phyloP scores from a whole-genome alignment of 2,113 vertebrate genomes.

The Morone chrysops region DNA sequence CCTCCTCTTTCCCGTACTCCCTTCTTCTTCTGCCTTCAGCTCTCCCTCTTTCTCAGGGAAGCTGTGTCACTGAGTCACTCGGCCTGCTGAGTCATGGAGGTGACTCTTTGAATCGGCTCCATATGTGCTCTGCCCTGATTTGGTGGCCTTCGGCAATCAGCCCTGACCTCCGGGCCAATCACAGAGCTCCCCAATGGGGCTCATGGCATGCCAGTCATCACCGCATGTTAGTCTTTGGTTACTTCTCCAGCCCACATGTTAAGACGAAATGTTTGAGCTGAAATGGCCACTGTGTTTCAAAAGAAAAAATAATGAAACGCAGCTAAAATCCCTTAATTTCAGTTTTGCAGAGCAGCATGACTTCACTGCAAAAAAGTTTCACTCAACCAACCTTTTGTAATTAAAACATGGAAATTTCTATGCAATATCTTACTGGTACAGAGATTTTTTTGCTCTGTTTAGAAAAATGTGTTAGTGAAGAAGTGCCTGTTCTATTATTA shows the following conservation, averaged over 20 bases:
- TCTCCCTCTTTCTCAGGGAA: background rate
- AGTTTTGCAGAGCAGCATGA: background rate
- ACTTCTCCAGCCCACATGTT: conserved; percentile 20
- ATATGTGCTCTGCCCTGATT: conserved; percentile 60
- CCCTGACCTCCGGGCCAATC: conserved; percentile 67
- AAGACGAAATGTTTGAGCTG: background rate
- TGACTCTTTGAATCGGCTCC: conserved; percentile 73
- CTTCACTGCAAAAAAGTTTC: background rate
- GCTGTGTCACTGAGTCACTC: conserved; percentile 57
- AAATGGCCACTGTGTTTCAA: background rate
- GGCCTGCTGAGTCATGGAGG: conserved; percentile 56
- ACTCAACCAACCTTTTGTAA: background rate
- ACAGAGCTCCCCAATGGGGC: conserved; percentile 6
- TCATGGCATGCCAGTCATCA: background rate
- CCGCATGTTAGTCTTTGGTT: conserved; percentile 38
- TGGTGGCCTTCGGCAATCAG: conserved; percentile 53
- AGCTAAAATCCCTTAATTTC: background rate
- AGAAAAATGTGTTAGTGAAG: background rate
- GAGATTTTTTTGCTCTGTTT: background rate
- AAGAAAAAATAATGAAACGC: conserved; percentile 14
- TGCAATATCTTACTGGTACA: background rate
- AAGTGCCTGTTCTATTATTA: background rate
- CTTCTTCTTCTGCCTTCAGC: conserved; percentile 9
- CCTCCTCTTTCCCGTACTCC: conserved; percentile 17
- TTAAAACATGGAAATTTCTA: background rate